phyloP scores from a whole-genome alignment of 2,888 invertebrate genomes.

The Geotrupes spiniger region DNA sequence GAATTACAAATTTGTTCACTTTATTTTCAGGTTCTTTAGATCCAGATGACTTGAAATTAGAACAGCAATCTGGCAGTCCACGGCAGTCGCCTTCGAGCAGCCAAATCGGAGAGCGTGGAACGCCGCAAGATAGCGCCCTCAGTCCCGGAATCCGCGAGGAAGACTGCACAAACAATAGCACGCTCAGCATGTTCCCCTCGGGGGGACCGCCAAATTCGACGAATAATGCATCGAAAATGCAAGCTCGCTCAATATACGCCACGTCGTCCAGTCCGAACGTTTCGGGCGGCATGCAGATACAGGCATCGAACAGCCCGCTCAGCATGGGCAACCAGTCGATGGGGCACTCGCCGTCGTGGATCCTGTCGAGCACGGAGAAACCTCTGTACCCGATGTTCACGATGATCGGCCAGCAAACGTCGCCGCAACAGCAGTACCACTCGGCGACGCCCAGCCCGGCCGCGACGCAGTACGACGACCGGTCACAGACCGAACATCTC shows the following conservation, averaged over 20 bases:
- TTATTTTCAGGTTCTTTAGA: conserved; percentile 70
- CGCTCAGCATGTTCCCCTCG: conserved; percentile 61
- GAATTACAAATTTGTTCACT: background rate
- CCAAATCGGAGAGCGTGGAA: conserved; percentile 54
- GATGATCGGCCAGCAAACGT: conserved; percentile 59
- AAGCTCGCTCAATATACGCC: conserved; percentile 58
- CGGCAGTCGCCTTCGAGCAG: conserved; percentile 41
- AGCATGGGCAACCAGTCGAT: conserved; percentile 49
- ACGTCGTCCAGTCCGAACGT: conserved; percentile 59
- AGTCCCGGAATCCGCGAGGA: conserved; percentile 71
- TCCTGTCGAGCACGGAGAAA: conserved; percentile 66
- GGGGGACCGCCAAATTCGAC: conserved; percentile 41
- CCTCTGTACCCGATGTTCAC: conserved; percentile 63
- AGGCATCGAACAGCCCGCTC: conserved; percentile 41
- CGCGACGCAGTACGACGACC: conserved; percentile 66
- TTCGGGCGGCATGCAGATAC: conserved; percentile 49
- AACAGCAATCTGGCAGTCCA: conserved; percentile 56
- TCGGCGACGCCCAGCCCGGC: conserved; percentile 54
- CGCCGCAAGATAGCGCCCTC: conserved; percentile 53
- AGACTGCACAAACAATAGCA: conserved; percentile 70
- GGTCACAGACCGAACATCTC: conserved; percentile 59
- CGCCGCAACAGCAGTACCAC: conserved; percentile 56
- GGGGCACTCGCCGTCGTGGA: conserved; percentile 66
- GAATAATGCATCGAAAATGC: conserved; percentile 36
- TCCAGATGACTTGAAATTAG: conserved; percentile 74